Evolutionary conservation across 2,888 invertebrate genomes (phyloP).

Genomic region (Mantis religiosa): DNA sequence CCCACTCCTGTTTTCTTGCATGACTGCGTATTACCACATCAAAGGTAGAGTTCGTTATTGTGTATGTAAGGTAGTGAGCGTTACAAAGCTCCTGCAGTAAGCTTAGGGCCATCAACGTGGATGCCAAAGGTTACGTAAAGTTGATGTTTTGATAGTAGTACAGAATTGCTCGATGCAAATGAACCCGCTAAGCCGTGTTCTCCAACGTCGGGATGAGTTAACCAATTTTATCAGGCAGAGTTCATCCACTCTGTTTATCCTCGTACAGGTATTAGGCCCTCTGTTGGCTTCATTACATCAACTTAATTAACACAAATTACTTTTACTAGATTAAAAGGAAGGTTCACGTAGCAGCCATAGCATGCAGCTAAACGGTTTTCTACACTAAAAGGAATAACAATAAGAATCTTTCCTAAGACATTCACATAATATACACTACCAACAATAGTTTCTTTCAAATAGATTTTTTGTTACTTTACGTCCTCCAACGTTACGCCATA

Average conservation of each 20-base stretch:
- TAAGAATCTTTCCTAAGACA: too few species aligned
- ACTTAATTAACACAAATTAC: too few species aligned
- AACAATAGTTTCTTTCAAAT: too few species aligned
- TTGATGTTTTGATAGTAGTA: background rate
- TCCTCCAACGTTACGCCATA: too few species aligned
- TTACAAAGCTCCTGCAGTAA: background rate
- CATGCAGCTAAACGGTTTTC: too few species aligned
- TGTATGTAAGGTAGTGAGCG: background rate
- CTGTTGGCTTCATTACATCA: too few species aligned
- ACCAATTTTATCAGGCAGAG: background rate
- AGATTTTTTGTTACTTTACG: too few species aligned
- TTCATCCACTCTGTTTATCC: background rate
- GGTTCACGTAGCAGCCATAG: too few species aligned
- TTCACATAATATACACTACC: too few species aligned
- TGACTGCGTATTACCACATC: background rate
- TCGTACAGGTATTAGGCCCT: too few species aligned
- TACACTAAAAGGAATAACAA: too few species aligned
- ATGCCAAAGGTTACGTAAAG: background rate
- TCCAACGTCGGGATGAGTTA: background rate
- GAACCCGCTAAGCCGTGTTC: background rate
- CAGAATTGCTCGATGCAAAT: background rate
- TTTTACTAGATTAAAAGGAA: too few species aligned
- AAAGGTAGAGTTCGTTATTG: background rate
- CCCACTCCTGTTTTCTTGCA: background rate
- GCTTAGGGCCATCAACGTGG: background rate